These are phyloP conservation scores for Tyrophagus putrescentiae DNA, from an alignment of 1,140 invertebrate species.

Conservation along the genomic window DNA sequence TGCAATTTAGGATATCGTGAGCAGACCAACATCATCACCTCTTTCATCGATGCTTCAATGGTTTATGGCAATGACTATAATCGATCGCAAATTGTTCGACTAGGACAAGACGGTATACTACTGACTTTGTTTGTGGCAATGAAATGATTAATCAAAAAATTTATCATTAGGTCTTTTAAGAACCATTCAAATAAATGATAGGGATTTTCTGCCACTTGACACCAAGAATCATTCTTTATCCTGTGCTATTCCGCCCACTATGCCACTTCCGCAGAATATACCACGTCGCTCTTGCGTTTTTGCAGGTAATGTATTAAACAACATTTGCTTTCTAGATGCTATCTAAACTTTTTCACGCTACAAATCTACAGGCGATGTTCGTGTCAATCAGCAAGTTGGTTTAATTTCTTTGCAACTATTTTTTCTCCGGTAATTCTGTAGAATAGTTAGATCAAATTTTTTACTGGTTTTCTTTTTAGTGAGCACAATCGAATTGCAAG, in stretches of 20 bases:
- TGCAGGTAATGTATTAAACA: background rate
- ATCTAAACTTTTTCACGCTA: constrained; percentile 26
- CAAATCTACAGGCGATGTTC: constrained; percentile 38
- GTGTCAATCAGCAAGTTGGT: constrained; percentile 39
- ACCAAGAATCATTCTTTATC: constrained; percentile 8
- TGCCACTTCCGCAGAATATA: background rate
- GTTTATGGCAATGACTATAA: constrained; percentile 69
- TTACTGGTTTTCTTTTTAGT: constrained; percentile 5
- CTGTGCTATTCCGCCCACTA: background rate
- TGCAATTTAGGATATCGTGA: constrained; percentile 43
- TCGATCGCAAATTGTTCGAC: constrained; percentile 20
- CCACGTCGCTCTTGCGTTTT: constrained; percentile 7
- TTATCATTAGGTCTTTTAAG: constrained; percentile 10
- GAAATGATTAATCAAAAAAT: no score
- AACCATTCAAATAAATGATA: constrained; percentile 12
- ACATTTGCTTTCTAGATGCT: constrained; percentile 37
- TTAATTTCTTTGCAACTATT: constrained; percentile 35
- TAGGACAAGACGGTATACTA: no score
- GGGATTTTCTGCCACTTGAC: constrained; percentile 24
- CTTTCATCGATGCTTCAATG: constrained; percentile 88
- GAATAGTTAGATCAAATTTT: background rate
- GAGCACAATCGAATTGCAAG: constrained; percentile 41
- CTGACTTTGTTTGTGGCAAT: no score
- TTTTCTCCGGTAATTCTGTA: constrained; percentile 23
- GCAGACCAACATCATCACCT: constrained; percentile 92